A percentile compares a stretch with the other conserved stretches of the same genome.
These are phyloP conservation scores for Nebria ingens DNA, from an alignment of 1,140 invertebrate species.

Conservation along the genomic window DNA sequence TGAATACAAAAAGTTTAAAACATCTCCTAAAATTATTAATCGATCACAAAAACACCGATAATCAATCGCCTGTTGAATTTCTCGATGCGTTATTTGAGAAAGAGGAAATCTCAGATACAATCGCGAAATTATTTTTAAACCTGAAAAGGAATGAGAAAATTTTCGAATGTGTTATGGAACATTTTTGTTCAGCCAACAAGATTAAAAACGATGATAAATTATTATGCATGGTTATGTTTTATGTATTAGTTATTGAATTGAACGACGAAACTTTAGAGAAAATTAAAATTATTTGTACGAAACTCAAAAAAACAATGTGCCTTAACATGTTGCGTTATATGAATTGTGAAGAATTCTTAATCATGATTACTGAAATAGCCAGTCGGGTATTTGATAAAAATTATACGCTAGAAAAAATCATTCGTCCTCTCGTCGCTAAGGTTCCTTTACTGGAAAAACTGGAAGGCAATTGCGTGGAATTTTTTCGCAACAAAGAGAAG, in stretches of 20 bases:
- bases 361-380: conserved; percentile 19
- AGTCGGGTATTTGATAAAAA: conserved; percentile 33
- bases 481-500: conserved; percentile 27
- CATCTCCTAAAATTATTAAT: background rate
- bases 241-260: conserved; percentile 22
- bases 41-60: background rate
- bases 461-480: background rate
- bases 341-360: conserved; percentile 18
- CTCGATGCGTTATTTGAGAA: background rate
- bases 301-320: conserved; percentile 32
- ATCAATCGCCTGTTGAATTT: background rate
- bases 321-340: conserved; percentile 33
- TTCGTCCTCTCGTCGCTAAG: conserved; percentile 36
- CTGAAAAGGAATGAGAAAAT: conserved; percentile 15
- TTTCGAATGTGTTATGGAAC: conserved; percentile 14
- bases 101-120: background rate
- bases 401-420: conserved; percentile 38
- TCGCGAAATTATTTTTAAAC: background rate
- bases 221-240: conserved; percentile 16
- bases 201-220: conserved; percentile 23
- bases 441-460: background rate
- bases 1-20: background rate
- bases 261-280: conserved; percentile 15
- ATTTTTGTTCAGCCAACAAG: conserved; percentile 13
- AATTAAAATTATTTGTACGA: conserved; percentile 34